Evolutionary conservation across 2,888 invertebrate species (phyloP), one percentile per base, ranked within the genome.

Genomic region (Papilio gigon): DNA sequence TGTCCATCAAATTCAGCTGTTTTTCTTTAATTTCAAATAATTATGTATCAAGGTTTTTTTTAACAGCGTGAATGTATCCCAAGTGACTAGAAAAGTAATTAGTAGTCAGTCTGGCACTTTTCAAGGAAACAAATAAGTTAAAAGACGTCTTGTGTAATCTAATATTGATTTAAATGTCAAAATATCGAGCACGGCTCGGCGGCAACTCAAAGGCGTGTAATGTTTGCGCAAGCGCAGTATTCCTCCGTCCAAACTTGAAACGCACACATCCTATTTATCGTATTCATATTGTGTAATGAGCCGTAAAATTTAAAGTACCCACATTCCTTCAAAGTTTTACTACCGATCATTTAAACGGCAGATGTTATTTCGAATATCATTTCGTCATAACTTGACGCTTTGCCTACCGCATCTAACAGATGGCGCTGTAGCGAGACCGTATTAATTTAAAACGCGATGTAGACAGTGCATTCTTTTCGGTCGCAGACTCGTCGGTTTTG

Each of bases 211-310:
- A 68, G 68, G 27, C 14, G 11, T 9, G 25, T 9, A 6, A n/a
- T 63, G 59, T 68, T 63, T 59, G 37, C 44, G 30, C 35, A 64
- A 59, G 44, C 58, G 44, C 59, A 17, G 22, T 60, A 44, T 33
- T 66, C 30, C 64, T 35, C 44, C 0, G 33, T n/a, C 58, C 14
- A 60, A 66, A 67, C 35, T 33, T 33, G 22, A 37, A 53, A 59
- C 17, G 47, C 50, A 68, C 58, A 68, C 68, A 47, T 68, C 64
- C 64, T 68, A 64, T 64, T 68, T 68, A 68, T 68, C 68, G 64
- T 64, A 44, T 47, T 64, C 58, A 35, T 59, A 50, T n/a, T 42
- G 58, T 47, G 64, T 68, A 68, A 68, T 68, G 64, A 64, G 68
- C 64, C 64, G 59, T 68, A 68, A 64, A 68, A 59, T 64, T 68